Percentiles rank a stretch among this genome's conserved stretches.
Evolutionary conservation across 2,888 invertebrate species (phyloP).

Genomic region (Philereme transversata): DNA sequence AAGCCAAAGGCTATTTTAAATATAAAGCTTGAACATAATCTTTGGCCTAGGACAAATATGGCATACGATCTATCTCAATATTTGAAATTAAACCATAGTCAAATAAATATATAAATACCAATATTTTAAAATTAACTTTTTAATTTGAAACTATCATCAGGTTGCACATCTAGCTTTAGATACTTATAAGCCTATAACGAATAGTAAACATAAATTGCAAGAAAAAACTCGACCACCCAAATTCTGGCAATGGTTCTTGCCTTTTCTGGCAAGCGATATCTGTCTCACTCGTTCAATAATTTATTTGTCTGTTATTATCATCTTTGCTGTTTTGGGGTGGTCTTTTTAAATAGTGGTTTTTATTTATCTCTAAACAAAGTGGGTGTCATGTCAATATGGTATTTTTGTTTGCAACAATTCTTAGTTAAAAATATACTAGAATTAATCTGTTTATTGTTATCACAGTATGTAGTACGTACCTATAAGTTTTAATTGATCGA

Average conservation of each 20-base stretch:
- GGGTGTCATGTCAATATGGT: not conserved
- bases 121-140: no score
- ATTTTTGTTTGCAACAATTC: not conserved
- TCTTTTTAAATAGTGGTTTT: constrained; percentile 48
- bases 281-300: constrained; percentile 54
- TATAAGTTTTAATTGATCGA: no score
- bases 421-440: no score
- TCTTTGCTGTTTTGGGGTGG: constrained; percentile 74
- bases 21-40: no score
- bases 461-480: no score
- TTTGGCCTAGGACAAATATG: no score
- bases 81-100: no score
- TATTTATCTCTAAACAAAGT: constrained; percentile 13
- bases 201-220: constrained; percentile 68
- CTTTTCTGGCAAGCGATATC: constrained; percentile 38
- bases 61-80: no score
- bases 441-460: no score
- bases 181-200: constrained; percentile 27
- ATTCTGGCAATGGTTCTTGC: constrained; percentile 51
- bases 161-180: not conserved
- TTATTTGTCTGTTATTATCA: constrained; percentile 69
- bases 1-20: no score
- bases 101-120: no score
- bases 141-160: no score
- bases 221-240: constrained; percentile 77